Percentiles rank a stretch among this genome's conserved stretches.
These are phyloP conservation scores for Gobiocypris rarus DNA, from an alignment of 2,113 vertebrate species.

Conservation along the genomic window DNA sequence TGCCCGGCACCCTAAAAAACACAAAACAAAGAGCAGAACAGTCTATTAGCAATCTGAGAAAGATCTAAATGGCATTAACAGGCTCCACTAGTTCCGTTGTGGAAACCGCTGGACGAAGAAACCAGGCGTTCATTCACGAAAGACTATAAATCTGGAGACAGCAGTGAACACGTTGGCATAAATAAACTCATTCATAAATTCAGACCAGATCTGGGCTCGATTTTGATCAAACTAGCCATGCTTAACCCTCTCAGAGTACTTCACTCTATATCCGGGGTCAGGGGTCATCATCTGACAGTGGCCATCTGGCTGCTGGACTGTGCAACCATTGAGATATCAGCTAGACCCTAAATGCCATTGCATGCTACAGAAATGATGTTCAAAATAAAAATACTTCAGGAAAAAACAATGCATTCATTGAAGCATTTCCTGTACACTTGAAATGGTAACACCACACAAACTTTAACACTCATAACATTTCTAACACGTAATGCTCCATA, in stretches of 20 bases:
- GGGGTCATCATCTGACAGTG: neutral
- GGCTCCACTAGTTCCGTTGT: neutral
- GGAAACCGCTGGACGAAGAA: neutral
- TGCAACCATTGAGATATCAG: neutral
- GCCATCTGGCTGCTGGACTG: neutral
- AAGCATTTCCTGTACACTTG: conserved; percentile 6
- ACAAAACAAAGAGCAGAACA: conserved; percentile 40
- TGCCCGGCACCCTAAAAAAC: conserved; percentile 90
- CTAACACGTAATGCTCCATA: neutral
- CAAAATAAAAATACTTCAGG: neutral
- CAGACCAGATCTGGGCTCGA: conserved; percentile 4
- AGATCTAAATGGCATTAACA: neutral
- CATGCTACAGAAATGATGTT: neutral
- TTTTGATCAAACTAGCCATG: neutral
- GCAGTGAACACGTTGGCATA: neutral
- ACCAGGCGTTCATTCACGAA: neutral
- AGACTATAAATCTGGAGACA: neutral
- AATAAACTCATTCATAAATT: conserved; percentile 34
- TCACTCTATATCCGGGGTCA: neutral
- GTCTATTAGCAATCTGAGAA: neutral
- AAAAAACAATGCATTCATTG: neutral
- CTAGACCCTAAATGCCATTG: neutral
- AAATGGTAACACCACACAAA: neutral
- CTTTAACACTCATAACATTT: conserved; percentile 11
- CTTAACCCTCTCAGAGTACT: neutral